phyloP scores from a whole-genome alignment of 2,888 invertebrate species.

The Leuctra nigra region DNA sequence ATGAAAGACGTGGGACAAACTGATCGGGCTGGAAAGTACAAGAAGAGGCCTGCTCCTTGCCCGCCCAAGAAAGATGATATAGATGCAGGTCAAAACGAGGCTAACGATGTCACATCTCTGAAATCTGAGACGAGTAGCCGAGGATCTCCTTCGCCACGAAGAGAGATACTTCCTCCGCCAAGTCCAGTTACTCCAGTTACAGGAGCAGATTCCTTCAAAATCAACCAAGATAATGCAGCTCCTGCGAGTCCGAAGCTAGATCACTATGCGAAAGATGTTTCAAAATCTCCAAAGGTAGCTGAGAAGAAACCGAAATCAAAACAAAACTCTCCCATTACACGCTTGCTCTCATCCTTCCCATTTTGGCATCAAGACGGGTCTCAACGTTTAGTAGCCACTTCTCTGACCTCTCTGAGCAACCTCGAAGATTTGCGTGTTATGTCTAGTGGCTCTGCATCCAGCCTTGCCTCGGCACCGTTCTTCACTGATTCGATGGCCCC shows the following conservation, averaged over 20 bases:
- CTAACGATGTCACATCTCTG: background rate
- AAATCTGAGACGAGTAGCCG: background rate
- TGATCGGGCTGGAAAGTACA: constrained; percentile 45
- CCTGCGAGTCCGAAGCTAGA: background rate
- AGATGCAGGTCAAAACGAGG: constrained; percentile 25
- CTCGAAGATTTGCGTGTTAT: constrained; percentile 16
- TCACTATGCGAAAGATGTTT: background rate
- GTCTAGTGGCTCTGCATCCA: constrained; percentile 9
- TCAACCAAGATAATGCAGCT: background rate
- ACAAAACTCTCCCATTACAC: constrained; percentile 22
- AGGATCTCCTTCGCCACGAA: constrained; percentile 1
- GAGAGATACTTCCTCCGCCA: too few species aligned
- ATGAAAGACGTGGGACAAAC: background rate
- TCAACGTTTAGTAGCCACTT: background rate
- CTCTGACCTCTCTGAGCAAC: background rate
- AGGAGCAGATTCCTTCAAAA: background rate
- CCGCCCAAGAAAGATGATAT: constrained; percentile 36
- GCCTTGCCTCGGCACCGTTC: background rate
- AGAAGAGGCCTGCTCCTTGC: constrained; percentile 47
- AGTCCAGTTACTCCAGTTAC: too few species aligned
- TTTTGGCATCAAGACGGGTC: constrained; percentile 24
- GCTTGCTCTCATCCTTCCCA: constrained; percentile 25
- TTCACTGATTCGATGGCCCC: too few species aligned
- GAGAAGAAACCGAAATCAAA: constrained; percentile 21
- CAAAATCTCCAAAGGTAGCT: constrained; percentile 16